These are phyloP conservation scores for Macrotrachela quadricornifera DNA, from an alignment of 1,140 invertebrate genomes.

Conservation along the genomic window DNA sequence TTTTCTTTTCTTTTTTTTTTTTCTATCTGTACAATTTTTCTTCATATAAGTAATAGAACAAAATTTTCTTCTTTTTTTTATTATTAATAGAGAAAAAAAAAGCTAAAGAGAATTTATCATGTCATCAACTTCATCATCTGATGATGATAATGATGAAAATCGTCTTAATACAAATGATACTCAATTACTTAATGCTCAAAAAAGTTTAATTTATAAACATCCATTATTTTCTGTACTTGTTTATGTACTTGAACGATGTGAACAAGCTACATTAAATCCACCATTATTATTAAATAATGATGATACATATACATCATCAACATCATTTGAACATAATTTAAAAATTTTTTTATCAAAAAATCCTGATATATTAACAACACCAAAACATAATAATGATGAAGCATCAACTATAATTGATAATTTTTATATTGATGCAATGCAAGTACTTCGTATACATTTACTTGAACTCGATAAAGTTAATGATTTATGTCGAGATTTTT, in stretches of 20 bases:
- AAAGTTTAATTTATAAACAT: slow-evolving; percentile 16
- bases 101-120: no score
- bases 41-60: no score
- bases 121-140: no score
- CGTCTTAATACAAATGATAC: no score
- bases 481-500: slow-evolving; percentile 31
- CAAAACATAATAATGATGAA: slow-evolving; percentile 21
- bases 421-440: slow-evolving; percentile 16
- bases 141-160: no score
- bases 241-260: slow-evolving; percentile 29
- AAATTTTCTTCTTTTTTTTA: no score
- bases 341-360: slow-evolving; percentile 5
- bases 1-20: no score
- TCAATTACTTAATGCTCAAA: no score
- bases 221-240: slow-evolving; percentile 28
- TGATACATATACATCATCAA: slow-evolving; percentile 46
- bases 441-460: slow-evolving; percentile 30
- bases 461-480: slow-evolving; percentile 31
- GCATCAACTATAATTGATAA: no score
- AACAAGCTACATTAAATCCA: slow-evolving; percentile 20
- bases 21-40: no score
- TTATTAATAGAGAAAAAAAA: no score
- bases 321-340: slow-evolving; percentile 36
- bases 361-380: neutral
- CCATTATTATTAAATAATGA: slow-evolving; percentile 21